Conservation (phyloP, 2,888 invertebrate species). For the Thalpophila matura region DNA sequence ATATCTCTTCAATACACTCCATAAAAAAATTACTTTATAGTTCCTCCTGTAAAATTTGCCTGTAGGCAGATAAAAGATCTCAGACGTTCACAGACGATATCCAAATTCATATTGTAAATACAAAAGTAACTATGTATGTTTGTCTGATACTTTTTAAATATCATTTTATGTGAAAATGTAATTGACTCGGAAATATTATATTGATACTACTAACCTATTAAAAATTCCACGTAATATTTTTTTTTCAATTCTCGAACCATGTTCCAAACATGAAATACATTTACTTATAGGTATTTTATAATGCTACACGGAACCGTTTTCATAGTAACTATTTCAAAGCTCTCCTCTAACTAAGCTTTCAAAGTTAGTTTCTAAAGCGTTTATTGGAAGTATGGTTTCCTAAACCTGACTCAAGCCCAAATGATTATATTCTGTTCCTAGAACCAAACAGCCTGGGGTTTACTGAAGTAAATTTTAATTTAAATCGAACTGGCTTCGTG, state of each 20-base stretch:
- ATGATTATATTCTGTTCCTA: conserved; percentile 51
- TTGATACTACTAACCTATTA: no score
- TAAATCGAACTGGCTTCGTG: not conserved
- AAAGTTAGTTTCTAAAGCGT: conserved; percentile 15
- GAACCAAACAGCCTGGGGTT: not conserved
- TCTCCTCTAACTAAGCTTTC: conserved; percentile 3
- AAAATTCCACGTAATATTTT: not conserved
- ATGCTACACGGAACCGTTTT: conserved; percentile 1
- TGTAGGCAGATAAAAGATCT: no score
- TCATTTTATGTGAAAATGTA: no score
- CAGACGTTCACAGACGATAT: no score
- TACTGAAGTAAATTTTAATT: not conserved
- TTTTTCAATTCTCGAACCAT: not conserved
- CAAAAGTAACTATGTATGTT: no score
- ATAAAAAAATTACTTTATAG: no score
- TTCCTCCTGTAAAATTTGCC: no score
- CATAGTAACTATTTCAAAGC: conserved; percentile 8
- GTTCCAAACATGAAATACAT: conserved; percentile 11
- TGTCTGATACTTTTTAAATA: no score
- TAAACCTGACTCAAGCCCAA: conserved; percentile 35
- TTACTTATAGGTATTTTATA: no score
- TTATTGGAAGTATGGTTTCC: conserved; percentile 28
- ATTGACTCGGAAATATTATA: no score
- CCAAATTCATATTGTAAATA: no score
- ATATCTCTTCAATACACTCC: no score